Base-by-base conservation (phyloP, 2,797 vertebrate genomes). In the Trachurus trachurus region DNA sequence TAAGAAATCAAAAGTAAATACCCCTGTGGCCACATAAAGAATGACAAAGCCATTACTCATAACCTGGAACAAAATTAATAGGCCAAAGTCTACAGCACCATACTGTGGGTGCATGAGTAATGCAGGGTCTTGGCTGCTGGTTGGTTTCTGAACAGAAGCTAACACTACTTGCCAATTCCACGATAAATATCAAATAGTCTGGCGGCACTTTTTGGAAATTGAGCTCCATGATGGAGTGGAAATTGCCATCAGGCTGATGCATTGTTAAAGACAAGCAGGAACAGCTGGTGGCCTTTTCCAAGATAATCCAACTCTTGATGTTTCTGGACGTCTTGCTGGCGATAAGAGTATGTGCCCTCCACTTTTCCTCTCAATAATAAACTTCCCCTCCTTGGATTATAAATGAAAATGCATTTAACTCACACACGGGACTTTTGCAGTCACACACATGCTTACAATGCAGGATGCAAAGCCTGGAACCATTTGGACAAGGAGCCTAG, bases 151-250 rank as follows among this genome's bases (percentile, higher is more conserved):
- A 93, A 82, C 90, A 90, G 81, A 66, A 84, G 91, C 91, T 93
- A 83, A 83, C 80, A 70, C 21, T 59, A 26, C 53, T 90, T 93
- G 84, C 86, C 94, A 91, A 93, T 90, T 91, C 69, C 87, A 90
- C 90, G 80, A 86, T 90, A 95, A 94, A 92, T 93, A 94, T 89
- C 88, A 94, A 91, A 94, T 81, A 85, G 37, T 58, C 78, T 90
- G 85, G 86, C 86, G 89, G 76, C 84, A 72, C 89, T 89, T 87
- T 91, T 66, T 82, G 76, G 84, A 94, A 94, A 94, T 85, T 79
- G 90, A n/a, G 69, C 65, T 74, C 87, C 78, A 26, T 90, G 88
- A 93, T 90, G 68, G 93, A 93, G 71, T 83, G 82, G 50, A 80
- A 80, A 47, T 86, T 66, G 88, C 87, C 74, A 83, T 85, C 86